phyloP scores from a whole-genome alignment of 2,888 invertebrate genomes.

The Spodoptera littoralis region DNA sequence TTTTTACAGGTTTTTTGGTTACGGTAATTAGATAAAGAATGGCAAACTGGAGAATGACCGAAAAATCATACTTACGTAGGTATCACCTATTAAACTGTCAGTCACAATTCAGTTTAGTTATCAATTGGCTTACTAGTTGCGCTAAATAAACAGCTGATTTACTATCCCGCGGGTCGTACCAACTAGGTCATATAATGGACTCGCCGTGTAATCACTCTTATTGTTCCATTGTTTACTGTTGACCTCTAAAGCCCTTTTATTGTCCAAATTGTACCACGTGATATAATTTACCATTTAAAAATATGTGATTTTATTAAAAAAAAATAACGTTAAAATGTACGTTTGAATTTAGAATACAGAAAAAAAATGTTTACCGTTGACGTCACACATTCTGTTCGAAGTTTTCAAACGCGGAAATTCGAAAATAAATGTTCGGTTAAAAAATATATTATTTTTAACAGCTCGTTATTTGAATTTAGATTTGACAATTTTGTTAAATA shows the following conservation, averaged over 20 bases:
- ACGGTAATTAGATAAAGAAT: no score
- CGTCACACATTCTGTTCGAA: conserved; percentile 26
- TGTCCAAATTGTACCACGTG: no score
- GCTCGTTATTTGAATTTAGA: no score
- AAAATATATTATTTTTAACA: neutral
- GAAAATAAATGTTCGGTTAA: conserved; percentile 21
- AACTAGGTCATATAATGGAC: conserved; percentile 23
- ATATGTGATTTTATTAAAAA: neutral
- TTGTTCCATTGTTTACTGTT: conserved; percentile 6
- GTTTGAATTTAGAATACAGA: no score
- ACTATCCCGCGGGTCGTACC: conserved; percentile 24
- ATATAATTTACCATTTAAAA: no score
- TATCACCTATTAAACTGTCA: neutral
- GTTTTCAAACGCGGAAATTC: conserved; percentile 13
- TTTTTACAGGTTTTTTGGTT: no score
- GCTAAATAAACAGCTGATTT: conserved; percentile 25
- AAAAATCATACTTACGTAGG: no score
- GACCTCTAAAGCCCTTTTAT: no score
- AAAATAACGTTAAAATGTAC: neutral
- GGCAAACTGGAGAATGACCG: no score
- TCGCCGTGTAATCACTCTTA: neutral
- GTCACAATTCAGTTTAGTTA: neutral
- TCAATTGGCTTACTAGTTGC: conserved; percentile 33
- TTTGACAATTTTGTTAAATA: no score
- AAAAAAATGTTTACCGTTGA: conserved; percentile 8